Percentiles rank a stretch among this genome's conserved stretches.
These are phyloP conservation scores for Hanleya hanleyi DNA, from an alignment of 2,888 invertebrate genomes.

Conservation along the genomic window DNA sequence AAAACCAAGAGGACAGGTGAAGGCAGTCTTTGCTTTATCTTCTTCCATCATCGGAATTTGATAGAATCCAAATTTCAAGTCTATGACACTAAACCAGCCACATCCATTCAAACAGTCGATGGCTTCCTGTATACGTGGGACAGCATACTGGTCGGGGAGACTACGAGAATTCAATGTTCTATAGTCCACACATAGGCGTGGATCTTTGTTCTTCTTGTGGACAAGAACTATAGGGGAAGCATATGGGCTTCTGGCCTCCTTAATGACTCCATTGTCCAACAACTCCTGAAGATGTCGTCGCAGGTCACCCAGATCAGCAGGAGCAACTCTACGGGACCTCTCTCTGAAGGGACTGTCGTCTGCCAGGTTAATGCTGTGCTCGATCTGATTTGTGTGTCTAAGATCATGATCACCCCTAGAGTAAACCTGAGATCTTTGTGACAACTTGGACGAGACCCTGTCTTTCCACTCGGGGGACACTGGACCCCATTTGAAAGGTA, in stretches of 20 bases:
- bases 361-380: background rate
- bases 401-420: background rate
- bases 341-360: background rate
- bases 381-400: background rate
- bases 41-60: background rate
- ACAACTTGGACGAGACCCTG: no score
- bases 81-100: background rate
- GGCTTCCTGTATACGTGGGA: background rate
- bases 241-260: background rate
- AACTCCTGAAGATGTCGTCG: background rate
- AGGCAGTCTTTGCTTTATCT: background rate
- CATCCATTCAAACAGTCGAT: background rate
- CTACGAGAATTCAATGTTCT: background rate
- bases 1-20: slow-evolving; percentile 3
- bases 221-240: background rate
- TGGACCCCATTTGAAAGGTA: no score
- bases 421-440: no score
- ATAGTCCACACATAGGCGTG: background rate
- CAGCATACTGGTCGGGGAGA: background rate
- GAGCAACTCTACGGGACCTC: background rate
- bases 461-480: no score
- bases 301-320: background rate
- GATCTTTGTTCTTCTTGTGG: background rate
- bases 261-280: background rate
- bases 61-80: background rate